A percentile compares a stretch with the other conserved stretches of the same genome.
Conservation (phyloP, 2,113 vertebrate genomes). For the Oxyura jamaicensis region DNA sequence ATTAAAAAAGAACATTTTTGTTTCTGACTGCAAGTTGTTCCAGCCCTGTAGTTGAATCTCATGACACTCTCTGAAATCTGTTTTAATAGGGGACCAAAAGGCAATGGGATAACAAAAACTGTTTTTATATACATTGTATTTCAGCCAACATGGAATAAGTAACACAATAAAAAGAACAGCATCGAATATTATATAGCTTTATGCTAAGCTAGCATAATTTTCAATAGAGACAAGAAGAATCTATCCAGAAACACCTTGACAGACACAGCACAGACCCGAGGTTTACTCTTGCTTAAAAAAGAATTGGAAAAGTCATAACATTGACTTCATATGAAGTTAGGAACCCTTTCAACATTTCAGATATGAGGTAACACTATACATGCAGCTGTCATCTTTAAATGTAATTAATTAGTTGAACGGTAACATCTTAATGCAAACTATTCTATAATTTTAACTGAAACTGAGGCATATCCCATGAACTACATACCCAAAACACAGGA, state of each 20-base stretch:
- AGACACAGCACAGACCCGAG: background rate
- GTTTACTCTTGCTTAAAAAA: background rate
- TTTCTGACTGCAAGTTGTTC: background rate
- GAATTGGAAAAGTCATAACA: background rate
- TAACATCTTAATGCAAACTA: background rate
- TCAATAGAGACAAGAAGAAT: background rate
- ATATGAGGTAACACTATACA: background rate
- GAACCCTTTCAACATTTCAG: background rate
- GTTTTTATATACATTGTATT: background rate
- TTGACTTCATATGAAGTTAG: background rate
- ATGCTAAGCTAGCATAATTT: background rate
- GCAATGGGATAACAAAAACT: background rate
- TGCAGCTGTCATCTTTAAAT: background rate
- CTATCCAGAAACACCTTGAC: background rate
- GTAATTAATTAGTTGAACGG: background rate
- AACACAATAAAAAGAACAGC: background rate
- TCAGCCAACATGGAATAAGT: background rate
- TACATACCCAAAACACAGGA: background rate
- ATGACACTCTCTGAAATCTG: background rate
- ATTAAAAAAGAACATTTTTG: background rate
- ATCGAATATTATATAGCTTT: background rate
- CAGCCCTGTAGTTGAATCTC: background rate
- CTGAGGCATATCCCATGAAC: background rate
- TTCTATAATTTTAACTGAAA: background rate
- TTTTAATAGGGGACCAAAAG: background rate